Base-by-base conservation (phyloP, 1,140 invertebrate species). In the Megalonaias nervosa region DNA sequence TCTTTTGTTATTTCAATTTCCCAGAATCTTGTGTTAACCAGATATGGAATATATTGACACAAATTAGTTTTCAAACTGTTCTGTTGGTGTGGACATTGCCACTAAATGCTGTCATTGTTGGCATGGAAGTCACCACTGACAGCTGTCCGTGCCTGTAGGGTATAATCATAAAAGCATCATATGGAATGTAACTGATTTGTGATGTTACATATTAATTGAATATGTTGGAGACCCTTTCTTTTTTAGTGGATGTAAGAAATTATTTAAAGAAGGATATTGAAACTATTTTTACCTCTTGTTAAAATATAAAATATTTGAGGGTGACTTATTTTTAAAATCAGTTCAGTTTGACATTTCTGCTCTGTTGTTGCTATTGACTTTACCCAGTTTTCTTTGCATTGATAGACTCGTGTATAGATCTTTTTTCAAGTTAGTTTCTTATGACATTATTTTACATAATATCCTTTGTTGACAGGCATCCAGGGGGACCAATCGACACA, bases 401-500 rank as follows among this genome's bases (percentile, higher is more conserved):
- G 38, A 6, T 48, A 0, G 38, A 48, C 11, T 48, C 1, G 13
- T 57, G 55, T 6, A 16, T 13, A 57, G 48, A 56, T 70, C 21
- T 21, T 70, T 16, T 19, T 1, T 26, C 19, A 1, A 26, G 31
- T 70, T 69, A 9, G 6, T 69, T 55, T 31, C 6, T 23, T 31
- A 67, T 21, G 17, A 6, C n/a, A 67, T 16, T 38, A 17, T 66
- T 56, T 15, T 23, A 15, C 16, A n/a, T 66, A 13, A 26, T 17
- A 16, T 67, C 56, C 15, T 79, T 67, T 66, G 17, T 73, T 75
- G 67, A 56, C 74, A 84, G 82, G 67, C 64, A 67, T 60, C 31
- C 68, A 4, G 62, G 69, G 57, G 74, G 78, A 12, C 68, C 64
- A 21, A 65, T 77, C n/a, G 82, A 82, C 57, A 81, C 76, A 1